phyloP scores from a whole-genome alignment of 2,888 invertebrate species.

The Emesis russula region DNA sequence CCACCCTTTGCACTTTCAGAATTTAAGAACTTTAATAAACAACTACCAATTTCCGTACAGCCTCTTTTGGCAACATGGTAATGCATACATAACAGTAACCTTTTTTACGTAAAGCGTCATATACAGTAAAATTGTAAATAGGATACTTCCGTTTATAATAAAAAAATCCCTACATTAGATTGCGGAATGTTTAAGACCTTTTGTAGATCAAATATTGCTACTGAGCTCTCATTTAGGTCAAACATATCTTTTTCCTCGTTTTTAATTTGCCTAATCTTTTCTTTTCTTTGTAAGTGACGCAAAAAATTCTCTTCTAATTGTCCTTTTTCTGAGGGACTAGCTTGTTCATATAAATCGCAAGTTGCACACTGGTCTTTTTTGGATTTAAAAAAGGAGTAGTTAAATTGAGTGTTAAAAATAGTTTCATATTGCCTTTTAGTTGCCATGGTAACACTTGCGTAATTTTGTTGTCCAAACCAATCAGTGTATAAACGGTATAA shows the following conservation, averaged over 20 bases:
- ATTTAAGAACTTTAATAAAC: conserved; percentile 62
- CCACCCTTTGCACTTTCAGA: conserved; percentile 31
- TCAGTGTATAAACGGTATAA: neutral
- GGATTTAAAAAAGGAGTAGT: conserved; percentile 34
- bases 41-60: conserved; percentile 74
- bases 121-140: conserved; percentile 85
- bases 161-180: conserved; percentile 80
- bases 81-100: conserved; percentile 82
- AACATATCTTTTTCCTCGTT: conserved; percentile 72
- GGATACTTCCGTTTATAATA: conserved; percentile 84
- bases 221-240: conserved; percentile 42
- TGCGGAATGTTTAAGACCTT: conserved; percentile 86
- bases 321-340: conserved; percentile 19
- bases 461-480: too few species aligned
- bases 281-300: conserved; percentile 80
- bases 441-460: neutral
- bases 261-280: conserved; percentile 81
- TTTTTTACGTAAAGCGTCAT: conserved; percentile 62
- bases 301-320: conserved; percentile 32
- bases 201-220: conserved; percentile 85
- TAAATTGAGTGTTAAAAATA: conserved; percentile 29
- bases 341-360: conserved; percentile 43
- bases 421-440: conserved; percentile 11
- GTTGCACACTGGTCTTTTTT: conserved; percentile 39
- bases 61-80: conserved; percentile 75